Percentiles rank a stretch among this genome's conserved stretches.
Evolutionary conservation across 2,113 vertebrate species (phyloP).

Genomic region (Charina bottae): DNA sequence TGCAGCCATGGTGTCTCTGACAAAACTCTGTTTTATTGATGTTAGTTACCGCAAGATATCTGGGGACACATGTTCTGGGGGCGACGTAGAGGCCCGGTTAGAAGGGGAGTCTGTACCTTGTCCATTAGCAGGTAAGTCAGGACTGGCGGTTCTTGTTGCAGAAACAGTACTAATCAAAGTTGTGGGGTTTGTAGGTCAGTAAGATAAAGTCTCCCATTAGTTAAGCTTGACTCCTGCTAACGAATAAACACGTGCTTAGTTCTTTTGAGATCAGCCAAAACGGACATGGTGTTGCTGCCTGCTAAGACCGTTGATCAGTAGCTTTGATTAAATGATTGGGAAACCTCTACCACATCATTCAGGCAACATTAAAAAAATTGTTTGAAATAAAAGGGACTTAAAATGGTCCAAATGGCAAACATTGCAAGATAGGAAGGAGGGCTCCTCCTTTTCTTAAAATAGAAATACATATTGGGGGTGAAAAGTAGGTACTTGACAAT

Average conservation of each 20-base stretch:
- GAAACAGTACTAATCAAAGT: neutral
- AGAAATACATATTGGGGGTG: neutral
- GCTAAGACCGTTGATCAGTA: neutral
- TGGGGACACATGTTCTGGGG: conserved; percentile 92
- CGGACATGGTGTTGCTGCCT: neutral
- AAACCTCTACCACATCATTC: neutral
- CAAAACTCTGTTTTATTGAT: conserved; percentile 21
- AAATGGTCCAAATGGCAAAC: neutral
- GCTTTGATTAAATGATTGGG: neutral
- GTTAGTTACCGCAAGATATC: conserved; percentile 94
- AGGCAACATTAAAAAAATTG: neutral
- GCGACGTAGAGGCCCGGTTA: conserved; percentile 89
- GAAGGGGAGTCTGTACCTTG: conserved; percentile 93
- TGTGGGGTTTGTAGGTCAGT: neutral
- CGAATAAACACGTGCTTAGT: neutral
- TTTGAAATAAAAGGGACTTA: neutral
- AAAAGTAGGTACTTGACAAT: neutral
- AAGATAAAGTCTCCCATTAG: neutral
- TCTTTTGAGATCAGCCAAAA: neutral
- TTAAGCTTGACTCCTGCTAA: neutral
- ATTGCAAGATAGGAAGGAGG: neutral
- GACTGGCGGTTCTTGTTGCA: neutral
- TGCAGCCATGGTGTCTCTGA: neutral
- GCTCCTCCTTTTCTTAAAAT: neutral
- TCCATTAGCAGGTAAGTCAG: conserved; percentile 87